Conservation (phyloP, 2,797 vertebrate genomes). For the Peromyscus eremicus region DNA sequence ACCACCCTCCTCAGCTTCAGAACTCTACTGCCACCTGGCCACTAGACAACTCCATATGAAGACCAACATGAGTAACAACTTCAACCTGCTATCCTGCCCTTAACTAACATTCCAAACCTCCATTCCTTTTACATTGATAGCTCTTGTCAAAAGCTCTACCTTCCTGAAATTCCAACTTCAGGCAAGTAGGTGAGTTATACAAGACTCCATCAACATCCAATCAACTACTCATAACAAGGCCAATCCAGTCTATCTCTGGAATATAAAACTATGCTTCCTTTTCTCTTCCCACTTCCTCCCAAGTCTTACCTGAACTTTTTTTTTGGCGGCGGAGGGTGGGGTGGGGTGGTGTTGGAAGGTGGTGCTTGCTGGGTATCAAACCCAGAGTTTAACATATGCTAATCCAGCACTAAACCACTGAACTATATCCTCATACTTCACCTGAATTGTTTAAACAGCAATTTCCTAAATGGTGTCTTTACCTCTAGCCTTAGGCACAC, state of each 20-base stretch:
- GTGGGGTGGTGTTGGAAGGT: neutral
- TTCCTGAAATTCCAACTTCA: constrained; percentile 8
- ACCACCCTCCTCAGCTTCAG: neutral
- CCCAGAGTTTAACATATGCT: neutral
- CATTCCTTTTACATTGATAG: neutral
- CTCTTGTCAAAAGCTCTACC: neutral
- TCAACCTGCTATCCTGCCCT: neutral
- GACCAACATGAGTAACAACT: neutral
- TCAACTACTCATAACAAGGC: neutral
- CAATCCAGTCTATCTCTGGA: neutral
- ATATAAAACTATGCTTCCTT: neutral
- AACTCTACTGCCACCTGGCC: neutral
- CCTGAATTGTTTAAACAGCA: neutral
- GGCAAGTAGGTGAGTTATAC: neutral
- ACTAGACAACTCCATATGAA: neutral
- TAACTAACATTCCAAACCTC: neutral
- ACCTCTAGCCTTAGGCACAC: neutral
- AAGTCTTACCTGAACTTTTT: neutral
- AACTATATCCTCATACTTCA: neutral
- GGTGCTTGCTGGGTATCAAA: neutral
- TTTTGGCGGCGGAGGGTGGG: neutral
- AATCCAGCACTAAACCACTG: neutral
- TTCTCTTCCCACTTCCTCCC: neutral
- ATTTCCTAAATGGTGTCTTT: neutral
- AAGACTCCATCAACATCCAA: neutral